Evolutionary conservation across 2,113 vertebrate genomes (phyloP).

Genomic region (Struthidea cinerea): DNA sequence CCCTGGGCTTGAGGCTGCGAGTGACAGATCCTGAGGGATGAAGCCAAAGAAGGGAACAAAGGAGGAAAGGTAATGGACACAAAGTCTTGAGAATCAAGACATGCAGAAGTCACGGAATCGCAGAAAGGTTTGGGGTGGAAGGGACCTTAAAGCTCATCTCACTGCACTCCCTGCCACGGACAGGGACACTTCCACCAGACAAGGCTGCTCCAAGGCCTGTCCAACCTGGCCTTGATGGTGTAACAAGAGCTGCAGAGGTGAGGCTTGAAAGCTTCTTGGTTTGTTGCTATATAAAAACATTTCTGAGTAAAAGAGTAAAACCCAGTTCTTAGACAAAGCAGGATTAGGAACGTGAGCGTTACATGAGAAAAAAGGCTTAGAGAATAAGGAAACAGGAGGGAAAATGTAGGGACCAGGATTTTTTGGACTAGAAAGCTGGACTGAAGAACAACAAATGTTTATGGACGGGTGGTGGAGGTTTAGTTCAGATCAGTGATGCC

Average conservation of each 20-base stretch:
- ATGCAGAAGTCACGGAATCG: fast-evolving
- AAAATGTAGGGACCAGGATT: neutral
- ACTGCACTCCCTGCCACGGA: neutral
- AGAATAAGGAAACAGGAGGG: neutral
- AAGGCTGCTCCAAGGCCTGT: fast-evolving
- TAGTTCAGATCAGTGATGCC: neutral
- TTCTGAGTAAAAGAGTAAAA: neutral
- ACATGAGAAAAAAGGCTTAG: neutral
- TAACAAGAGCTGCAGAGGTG: neutral
- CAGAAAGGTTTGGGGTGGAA: neutral
- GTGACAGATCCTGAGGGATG: neutral
- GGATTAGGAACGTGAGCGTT: neutral
- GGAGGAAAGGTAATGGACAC: neutral
- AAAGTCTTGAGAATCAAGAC: neutral
- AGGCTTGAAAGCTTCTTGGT: neutral
- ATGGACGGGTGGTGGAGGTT: neutral
- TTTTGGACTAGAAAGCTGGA: neutral
- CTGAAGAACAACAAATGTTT: neutral
- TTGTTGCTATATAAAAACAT: neutral
- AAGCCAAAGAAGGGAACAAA: neutral
- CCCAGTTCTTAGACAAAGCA: neutral
- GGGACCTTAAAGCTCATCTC: neutral
- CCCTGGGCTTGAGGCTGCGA: neutral
- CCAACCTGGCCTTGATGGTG: neutral
- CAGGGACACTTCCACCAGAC: neutral